phyloP scores from a whole-genome alignment of 2,113 vertebrate species.

The Oenanthe oenanthe region DNA sequence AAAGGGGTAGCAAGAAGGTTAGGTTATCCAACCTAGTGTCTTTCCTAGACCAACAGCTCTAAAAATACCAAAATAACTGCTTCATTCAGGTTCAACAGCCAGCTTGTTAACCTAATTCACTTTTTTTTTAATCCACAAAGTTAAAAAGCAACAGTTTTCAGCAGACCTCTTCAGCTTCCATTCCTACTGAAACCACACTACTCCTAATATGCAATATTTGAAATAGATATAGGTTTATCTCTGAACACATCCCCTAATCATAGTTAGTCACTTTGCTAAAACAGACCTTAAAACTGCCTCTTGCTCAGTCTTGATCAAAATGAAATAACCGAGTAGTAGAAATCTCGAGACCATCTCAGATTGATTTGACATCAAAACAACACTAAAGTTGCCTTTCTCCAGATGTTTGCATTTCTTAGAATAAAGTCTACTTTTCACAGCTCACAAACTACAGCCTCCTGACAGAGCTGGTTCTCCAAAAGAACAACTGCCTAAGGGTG shows the following conservation, averaged over 20 bases:
- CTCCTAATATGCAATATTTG: accelerated
- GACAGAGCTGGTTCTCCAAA: neutral
- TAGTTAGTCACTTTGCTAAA: neutral
- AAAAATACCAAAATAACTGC: neutral
- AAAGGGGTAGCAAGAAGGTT: neutral
- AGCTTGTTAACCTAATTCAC: neutral
- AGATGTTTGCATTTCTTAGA: neutral
- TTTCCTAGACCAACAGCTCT: neutral
- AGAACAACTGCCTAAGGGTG: neutral
- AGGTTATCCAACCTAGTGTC: neutral
- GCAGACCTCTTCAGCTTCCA: neutral
- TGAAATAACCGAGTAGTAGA: neutral
- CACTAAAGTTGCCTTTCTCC: neutral
- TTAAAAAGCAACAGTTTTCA: neutral
- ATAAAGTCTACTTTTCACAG: neutral
- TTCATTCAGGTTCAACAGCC: neutral
- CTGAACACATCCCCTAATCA: neutral
- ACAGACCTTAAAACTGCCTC: neutral
- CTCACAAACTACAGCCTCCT: neutral
- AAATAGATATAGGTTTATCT: neutral
- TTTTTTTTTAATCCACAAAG: accelerated
- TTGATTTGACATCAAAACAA: neutral
- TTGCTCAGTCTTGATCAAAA: neutral
- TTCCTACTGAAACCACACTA: neutral
- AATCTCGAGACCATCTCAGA: neutral